phyloP scores from a whole-genome alignment of 64 coral and sea anemone species.

The Exaiptasia diaphana region DNA sequence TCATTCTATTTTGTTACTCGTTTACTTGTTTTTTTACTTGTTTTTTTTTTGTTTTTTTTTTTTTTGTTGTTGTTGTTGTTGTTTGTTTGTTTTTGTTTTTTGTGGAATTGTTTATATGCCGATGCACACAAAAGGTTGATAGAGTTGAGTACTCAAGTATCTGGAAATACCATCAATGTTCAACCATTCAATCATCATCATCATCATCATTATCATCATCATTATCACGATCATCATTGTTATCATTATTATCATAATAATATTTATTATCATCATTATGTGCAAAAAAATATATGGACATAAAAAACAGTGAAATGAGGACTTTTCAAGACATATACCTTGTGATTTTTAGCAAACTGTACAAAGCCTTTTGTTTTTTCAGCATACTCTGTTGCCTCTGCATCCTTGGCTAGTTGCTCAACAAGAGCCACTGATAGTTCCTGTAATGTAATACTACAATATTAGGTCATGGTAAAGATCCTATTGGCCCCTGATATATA shows the following conservation, averaged over 20 bases:
- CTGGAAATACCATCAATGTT: no score
- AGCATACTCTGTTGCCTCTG: conserved; percentile 10
- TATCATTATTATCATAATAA: neutral
- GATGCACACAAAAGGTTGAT: no score
- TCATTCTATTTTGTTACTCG: neutral
- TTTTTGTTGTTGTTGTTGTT: no score
- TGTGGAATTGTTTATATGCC: no score
- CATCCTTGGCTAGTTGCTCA: conserved; percentile 36
- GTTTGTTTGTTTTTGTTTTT: no score
- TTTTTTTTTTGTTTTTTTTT: no score
- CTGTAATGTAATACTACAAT: no score
- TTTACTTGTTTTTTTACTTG: neutral
- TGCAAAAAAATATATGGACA: neutral
- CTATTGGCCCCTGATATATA: no score
- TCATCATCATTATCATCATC: no score
- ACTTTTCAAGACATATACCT: conserved; percentile 5
- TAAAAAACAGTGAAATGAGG: neutral
- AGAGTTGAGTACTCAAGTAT: no score
- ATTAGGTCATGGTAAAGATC: no score
- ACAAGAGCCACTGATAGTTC: conserved; percentile 38
- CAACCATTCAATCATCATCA: no score
- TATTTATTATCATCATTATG: neutral
- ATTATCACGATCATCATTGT: neutral
- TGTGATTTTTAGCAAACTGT: conserved; percentile 30
- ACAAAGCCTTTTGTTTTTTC: neutral